Percentiles rank a stretch among this genome's conserved stretches.
Evolutionary conservation across 2,113 vertebrate genomes (phyloP).

Genomic region (Calidris pugnax): DNA sequence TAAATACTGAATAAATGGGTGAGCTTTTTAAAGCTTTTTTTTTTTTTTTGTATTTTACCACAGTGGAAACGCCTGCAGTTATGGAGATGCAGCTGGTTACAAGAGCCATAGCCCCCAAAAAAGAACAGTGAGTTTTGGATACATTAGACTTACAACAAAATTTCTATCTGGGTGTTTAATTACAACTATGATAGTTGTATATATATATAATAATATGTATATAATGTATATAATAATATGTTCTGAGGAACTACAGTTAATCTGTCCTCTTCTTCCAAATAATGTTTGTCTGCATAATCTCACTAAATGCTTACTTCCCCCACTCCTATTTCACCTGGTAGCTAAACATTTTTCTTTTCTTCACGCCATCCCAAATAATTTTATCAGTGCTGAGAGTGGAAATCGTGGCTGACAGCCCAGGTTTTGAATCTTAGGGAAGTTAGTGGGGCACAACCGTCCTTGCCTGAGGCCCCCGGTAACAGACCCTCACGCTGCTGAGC

Average conservation of each 20-base stretch:
- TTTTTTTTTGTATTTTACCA: neutral
- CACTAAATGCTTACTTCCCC: neutral
- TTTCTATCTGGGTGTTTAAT: neutral
- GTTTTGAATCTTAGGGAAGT: neutral
- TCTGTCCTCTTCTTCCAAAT: neutral
- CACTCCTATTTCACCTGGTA: neutral
- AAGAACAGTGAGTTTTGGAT: slow-evolving; percentile 61
- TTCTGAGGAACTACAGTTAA: neutral
- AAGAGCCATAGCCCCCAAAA: neutral
- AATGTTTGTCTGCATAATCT: neutral
- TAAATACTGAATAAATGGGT: neutral
- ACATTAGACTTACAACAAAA: neutral
- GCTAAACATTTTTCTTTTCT: neutral
- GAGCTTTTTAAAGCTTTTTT: neutral
- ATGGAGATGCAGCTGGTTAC: slow-evolving; percentile 24
- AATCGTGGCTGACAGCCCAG: neutral
- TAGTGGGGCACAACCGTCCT: neutral
- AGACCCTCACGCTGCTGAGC: neutral
- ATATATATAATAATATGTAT: too few relatives aligned
- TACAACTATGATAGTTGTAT: too few relatives aligned
- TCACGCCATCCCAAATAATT: neutral
- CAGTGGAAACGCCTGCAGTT: slow-evolving; percentile 18
- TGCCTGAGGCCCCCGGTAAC: neutral
- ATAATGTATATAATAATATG: too few relatives aligned
- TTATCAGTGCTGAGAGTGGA: neutral